phyloP scores from a whole-genome alignment of 1,140 invertebrate species.

The Mamestra configurata region DNA sequence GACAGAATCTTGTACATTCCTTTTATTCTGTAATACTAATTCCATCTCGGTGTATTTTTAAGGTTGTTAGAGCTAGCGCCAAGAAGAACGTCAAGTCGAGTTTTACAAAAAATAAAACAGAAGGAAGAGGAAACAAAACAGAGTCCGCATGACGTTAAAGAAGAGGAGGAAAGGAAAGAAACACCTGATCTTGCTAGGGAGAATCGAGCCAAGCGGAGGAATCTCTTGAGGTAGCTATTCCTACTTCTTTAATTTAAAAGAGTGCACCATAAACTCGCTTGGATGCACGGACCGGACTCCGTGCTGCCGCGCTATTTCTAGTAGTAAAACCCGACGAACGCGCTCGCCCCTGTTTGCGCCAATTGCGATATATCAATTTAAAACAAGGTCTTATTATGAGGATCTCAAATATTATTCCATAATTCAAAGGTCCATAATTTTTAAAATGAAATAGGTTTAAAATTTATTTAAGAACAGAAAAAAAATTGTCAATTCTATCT shows the following conservation, averaged over 20 bases:
- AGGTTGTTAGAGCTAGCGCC: slow-evolving; percentile 89
- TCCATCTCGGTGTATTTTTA: slow-evolving; percentile 46
- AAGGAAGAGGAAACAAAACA: slow-evolving; percentile 81
- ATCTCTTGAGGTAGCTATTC: slow-evolving; percentile 73
- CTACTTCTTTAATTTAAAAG: background rate
- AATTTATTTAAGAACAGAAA: too few relatives aligned
- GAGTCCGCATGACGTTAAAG: slow-evolving; percentile 71
- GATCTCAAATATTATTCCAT: too few relatives aligned
- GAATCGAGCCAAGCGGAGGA: slow-evolving; percentile 78
- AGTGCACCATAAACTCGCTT: too few relatives aligned
- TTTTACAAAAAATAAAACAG: slow-evolving; percentile 87
- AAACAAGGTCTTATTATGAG: too few relatives aligned
- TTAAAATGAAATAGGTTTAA: too few relatives aligned
- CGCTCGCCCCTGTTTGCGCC: too few relatives aligned
- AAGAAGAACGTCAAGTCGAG: slow-evolving; percentile 88
- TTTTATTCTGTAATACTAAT: slow-evolving; percentile 2
- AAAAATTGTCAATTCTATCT: too few relatives aligned
- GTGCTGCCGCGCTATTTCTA: too few relatives aligned
- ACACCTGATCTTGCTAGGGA: slow-evolving; percentile 72
- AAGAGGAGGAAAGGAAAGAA: slow-evolving; percentile 71
- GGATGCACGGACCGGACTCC: too few relatives aligned
- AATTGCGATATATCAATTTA: too few relatives aligned
- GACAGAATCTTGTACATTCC: background rate
- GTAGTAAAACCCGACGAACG: too few relatives aligned
- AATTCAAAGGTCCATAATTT: too few relatives aligned